Percentiles rank a stretch among this genome's conserved stretches.
phyloP scores from a whole-genome alignment of 2,888 invertebrate species.

The Aquatica leii region DNA sequence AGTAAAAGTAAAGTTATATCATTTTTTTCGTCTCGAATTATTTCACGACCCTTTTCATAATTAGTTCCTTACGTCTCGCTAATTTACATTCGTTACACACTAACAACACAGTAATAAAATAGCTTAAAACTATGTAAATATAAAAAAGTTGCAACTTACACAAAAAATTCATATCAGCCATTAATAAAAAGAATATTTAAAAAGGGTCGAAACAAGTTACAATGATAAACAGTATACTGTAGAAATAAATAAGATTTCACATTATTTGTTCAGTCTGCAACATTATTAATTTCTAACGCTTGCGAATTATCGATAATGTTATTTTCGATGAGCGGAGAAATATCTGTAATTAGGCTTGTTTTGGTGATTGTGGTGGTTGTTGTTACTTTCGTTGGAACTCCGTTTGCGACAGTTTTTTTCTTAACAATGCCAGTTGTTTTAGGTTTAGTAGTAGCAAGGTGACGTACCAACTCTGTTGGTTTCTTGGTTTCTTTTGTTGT shows the following conservation, averaged over 20 bases:
- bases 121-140: conserved; percentile 33
- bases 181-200: no score
- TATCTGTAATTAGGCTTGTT: conserved; percentile 54
- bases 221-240: no score
- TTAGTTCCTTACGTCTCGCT: no score
- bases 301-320: conserved; percentile 51
- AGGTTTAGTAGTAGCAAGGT: conserved; percentile 20
- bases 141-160: conserved; percentile 17
- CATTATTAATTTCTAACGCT: conserved; percentile 49
- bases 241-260: conserved; percentile 31
- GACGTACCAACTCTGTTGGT: conserved; percentile 29
- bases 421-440: conserved; percentile 40
- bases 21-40: conserved; percentile 11
- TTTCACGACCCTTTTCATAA: conserved; percentile 28
- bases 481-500: conserved; percentile 43
- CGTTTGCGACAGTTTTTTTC: conserved; percentile 35
- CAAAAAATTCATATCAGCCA: no score
- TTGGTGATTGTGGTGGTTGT: conserved; percentile 39
- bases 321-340: conserved; percentile 58
- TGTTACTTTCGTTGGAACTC: conserved; percentile 34
- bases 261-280: conserved; percentile 53
- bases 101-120: conserved; percentile 43
- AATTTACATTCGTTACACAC: no score
- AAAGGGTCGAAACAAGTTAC: conserved; percentile 14
- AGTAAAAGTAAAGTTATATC: background rate